phyloP scores from a whole-genome alignment of 2,888 invertebrate genomes.

The Ctena decussata region DNA sequence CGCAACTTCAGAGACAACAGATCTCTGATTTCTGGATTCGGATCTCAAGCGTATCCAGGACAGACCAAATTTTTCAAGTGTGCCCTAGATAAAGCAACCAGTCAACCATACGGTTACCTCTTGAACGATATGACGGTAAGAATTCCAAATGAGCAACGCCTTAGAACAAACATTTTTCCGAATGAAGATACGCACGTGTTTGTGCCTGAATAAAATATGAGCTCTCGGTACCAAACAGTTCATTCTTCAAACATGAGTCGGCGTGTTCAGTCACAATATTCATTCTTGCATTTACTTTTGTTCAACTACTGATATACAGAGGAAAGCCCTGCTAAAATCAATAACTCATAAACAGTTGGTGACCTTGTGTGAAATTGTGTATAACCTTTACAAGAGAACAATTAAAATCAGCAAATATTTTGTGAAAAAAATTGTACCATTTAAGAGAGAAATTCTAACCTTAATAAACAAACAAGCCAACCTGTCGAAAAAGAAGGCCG shows the following conservation, averaged over 20 bases:
- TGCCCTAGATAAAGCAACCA: slow-evolving; percentile 22
- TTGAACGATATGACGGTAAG: slow-evolving; percentile 19
- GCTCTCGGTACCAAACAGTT: not conserved
- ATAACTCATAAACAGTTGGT: not conserved
- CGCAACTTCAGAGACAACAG: slow-evolving; percentile 28
- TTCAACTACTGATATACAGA: slow-evolving; percentile 12
- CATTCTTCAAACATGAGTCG: slow-evolving; percentile 11
- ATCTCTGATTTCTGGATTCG: slow-evolving; percentile 14
- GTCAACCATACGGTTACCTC: slow-evolving; percentile 20
- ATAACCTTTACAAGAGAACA: slow-evolving; percentile 15
- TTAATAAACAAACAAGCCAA: slow-evolving; percentile 18
- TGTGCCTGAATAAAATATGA: slow-evolving; percentile 1
- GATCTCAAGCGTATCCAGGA: slow-evolving; percentile 32
- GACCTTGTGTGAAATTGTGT: slow-evolving; percentile 15
- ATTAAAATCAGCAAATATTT: slow-evolving; percentile 10
- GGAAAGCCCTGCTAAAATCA: slow-evolving; percentile 19
- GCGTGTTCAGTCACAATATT: slow-evolving; percentile 9
- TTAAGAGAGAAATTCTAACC: not conserved
- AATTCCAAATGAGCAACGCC: slow-evolving; percentile 4
- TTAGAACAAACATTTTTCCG: slow-evolving; percentile 27
- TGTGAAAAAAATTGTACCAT: slow-evolving; percentile 15
- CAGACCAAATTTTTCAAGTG: slow-evolving; percentile 23
- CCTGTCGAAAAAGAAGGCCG: slow-evolving; percentile 1
- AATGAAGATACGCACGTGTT: slow-evolving; percentile 13
- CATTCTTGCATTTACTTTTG: slow-evolving; percentile 20